Conservation (phyloP, 2,888 invertebrate species). For the Sinohyriopsis cumingii region DNA sequence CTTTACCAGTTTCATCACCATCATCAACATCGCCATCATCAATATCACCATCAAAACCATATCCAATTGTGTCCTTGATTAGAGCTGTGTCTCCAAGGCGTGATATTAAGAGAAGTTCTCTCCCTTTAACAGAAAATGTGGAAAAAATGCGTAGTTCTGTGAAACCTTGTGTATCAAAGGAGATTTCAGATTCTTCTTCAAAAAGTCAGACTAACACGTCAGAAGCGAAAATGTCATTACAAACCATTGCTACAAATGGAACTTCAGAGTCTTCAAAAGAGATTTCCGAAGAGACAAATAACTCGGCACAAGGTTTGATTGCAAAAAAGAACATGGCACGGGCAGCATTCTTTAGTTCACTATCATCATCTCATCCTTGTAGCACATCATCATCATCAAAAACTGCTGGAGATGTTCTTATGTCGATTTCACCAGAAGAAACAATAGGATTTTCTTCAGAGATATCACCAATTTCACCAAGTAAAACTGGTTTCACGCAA, state of each 20-base stretch:
- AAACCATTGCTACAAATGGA: conserved; percentile 12
- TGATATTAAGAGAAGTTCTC: neutral
- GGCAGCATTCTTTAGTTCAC: conserved; percentile 57
- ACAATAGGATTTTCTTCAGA: conserved; percentile 18
- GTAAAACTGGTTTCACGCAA: conserved; percentile 8
- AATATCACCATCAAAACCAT: conserved; percentile 32
- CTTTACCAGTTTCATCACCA: conserved; percentile 28
- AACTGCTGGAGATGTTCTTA: conserved; percentile 26
- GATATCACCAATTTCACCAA: conserved; percentile 1
- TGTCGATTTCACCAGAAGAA: conserved; percentile 24
- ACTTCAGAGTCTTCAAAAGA: conserved; percentile 5
- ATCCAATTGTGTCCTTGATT: conserved; percentile 36
- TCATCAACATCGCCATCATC: conserved; percentile 15
- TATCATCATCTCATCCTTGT: conserved; percentile 50
- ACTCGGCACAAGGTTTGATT: conserved; percentile 24
- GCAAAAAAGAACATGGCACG: conserved; percentile 51
- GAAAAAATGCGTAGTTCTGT: too few species aligned
- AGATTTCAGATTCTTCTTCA: too few species aligned
- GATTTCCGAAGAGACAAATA: neutral
- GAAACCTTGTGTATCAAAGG: too few species aligned
- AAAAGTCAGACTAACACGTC: too few species aligned
- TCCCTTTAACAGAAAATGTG: too few species aligned
- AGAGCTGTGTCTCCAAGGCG: conserved; percentile 18
- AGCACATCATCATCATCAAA: conserved; percentile 34
- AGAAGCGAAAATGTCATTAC: conserved; percentile 2